Base-by-base conservation (phyloP, 2,888 invertebrate species). In the Dermolepida albohirtum region DNA sequence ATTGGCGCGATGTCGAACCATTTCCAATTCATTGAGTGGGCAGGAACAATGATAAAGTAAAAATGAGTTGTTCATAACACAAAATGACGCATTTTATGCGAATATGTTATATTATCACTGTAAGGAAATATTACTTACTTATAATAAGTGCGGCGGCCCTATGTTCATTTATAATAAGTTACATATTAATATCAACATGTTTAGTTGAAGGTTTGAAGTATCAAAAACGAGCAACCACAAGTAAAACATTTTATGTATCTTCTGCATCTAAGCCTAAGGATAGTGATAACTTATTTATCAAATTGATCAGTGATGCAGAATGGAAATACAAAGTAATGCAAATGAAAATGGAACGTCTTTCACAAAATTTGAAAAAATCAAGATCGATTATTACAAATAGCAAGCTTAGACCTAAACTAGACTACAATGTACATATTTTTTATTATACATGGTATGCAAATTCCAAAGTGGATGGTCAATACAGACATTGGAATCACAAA, bases 381-480 rank as follows among this genome's bases (percentile, higher is more conserved):
- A 71, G 72, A 44, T 71, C 72, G 2, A 70, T 76, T 59, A 54
- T 72, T 43, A 64, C 73, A 34, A 74, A 71, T 40, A 75, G 72
- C 43, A 73, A 83, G 78, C n/a, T n/a, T n/a, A 71, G 71, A 47
- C 52, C 68, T 34, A 54, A 49, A 27, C 73, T 77, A 1, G 78
- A 79, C 71, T 75, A 78, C 67, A 78, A 79, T 64, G 76, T 80
- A 22, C 81, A 81, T 67, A 75, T 78, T 10, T 82, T 82, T 72
- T 82, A 82, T 69, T 81, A 81, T 70, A 75, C 79, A 7, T 82
- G 81, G 82, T 82, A 80, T 70, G 79, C 76, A 29, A 80, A 79
- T 72, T 59, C 70, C 16, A 72, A 77, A 64, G 55, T 73, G 41
- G 81, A 83, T 72, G 79, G 78, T 5, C 69, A 73, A 43, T 82